phyloP scores from a whole-genome alignment of 2,888 invertebrate genomes.

The Andrena bucephala region DNA sequence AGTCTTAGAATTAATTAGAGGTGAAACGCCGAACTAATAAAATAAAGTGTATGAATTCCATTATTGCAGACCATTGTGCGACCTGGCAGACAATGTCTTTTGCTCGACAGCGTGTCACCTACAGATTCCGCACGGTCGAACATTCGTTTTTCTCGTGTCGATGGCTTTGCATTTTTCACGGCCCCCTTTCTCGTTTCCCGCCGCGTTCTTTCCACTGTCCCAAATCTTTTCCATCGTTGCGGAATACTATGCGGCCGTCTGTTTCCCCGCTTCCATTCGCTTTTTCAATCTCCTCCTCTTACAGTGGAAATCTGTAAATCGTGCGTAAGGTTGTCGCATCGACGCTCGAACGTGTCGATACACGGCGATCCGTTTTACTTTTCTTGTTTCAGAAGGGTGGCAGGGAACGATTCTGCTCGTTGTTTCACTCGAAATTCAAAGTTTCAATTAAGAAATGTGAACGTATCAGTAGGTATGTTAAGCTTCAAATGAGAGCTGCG shows the following conservation, averaged over 20 bases:
- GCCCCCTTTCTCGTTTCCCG: slow-evolving; percentile 21
- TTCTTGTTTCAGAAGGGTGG: neutral
- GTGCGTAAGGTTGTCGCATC: slow-evolving; percentile 49
- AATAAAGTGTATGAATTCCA: slow-evolving; percentile 17
- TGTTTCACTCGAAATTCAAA: too few species aligned
- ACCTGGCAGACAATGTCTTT: slow-evolving; percentile 48
- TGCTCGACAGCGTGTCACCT: slow-evolving; percentile 57
- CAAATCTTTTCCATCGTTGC: slow-evolving; percentile 55
- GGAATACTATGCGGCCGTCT: slow-evolving; percentile 46
- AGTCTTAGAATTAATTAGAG: too few species aligned
- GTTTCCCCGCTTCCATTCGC: slow-evolving; percentile 45
- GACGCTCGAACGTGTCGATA: slow-evolving; percentile 9
- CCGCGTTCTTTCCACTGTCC: slow-evolving; percentile 15
- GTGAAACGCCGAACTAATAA: neutral
- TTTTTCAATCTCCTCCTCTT: slow-evolving; percentile 13
- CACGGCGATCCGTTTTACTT: neutral
- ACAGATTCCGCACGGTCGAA: slow-evolving; percentile 68
- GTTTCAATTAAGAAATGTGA: too few species aligned
- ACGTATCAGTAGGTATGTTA: too few species aligned
- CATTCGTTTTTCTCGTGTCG: slow-evolving; percentile 70
- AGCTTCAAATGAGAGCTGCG: too few species aligned
- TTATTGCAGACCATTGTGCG: slow-evolving; percentile 42
- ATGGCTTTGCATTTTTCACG: slow-evolving; percentile 71
- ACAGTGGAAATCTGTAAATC: slow-evolving; percentile 54
- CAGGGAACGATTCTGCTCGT: too few species aligned